Conservation (phyloP, 2,113 vertebrate species). For the Cebidichthys violaceus region DNA sequence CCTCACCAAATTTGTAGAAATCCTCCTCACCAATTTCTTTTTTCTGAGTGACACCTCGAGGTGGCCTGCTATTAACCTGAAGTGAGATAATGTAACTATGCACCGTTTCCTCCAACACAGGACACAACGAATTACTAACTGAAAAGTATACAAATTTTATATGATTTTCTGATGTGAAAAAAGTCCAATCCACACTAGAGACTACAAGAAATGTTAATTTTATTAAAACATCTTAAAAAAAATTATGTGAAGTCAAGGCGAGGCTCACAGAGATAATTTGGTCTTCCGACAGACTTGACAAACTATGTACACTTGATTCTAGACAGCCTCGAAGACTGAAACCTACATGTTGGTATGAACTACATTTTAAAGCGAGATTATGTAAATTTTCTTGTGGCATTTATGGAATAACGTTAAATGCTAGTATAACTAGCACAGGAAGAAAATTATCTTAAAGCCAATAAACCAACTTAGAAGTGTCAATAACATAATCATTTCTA, state of each 20-base stretch:
- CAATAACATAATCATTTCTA: not conserved
- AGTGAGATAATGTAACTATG: too few species aligned
- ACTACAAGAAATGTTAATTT: constrained; percentile 52
- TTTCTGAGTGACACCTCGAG: too few species aligned
- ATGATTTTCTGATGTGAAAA: not conserved
- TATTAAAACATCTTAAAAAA: constrained; percentile 58
- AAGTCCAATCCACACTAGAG: not conserved
- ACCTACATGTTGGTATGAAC: not conserved
- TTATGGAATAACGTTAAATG: not conserved
- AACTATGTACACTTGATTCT: constrained; percentile 49
- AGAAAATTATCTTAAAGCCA: not conserved
- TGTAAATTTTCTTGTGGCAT: not conserved
- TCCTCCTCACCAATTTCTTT: too few species aligned
- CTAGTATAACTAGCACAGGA: not conserved
- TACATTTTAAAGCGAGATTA: not conserved
- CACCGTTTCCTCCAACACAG: too few species aligned
- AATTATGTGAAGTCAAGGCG: not conserved
- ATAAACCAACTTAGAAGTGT: not conserved
- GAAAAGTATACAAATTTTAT: not conserved
- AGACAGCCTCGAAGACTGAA: constrained; percentile 8
- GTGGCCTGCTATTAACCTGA: too few species aligned
- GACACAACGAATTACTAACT: not conserved
- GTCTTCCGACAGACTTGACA: constrained; percentile 5
- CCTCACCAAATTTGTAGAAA: too few species aligned
- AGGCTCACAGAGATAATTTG: constrained; percentile 7